Percentiles rank a stretch among this genome's conserved stretches.
Conservation (phyloP, 2,797 vertebrate genomes). For the Onychomys arenicola region DNA sequence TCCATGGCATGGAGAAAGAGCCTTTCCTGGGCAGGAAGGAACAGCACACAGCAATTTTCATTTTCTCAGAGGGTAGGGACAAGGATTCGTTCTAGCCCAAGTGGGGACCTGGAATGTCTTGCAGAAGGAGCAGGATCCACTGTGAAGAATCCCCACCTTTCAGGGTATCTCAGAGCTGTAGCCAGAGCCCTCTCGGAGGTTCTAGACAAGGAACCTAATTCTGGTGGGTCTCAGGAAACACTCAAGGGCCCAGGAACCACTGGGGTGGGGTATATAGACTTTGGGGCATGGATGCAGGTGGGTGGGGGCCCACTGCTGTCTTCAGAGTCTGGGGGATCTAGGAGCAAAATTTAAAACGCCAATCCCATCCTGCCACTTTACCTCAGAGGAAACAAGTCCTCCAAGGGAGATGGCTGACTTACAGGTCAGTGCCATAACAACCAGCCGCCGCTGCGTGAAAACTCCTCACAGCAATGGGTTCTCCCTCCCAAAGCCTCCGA, state of each 20-base stretch:
- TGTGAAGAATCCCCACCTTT: background rate
- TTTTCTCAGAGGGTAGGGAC: background rate
- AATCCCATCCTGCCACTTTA: background rate
- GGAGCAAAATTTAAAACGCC: background rate
- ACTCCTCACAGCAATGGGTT: background rate
- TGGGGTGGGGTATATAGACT: background rate
- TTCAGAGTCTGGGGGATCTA: conserved; percentile 16
- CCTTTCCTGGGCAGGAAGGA: background rate
- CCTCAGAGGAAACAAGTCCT: background rate
- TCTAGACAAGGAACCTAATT: background rate
- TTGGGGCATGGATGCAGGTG: background rate
- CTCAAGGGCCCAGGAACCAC: background rate
- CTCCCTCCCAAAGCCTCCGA: background rate
- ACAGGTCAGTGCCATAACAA: background rate
- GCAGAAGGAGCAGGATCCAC: background rate
- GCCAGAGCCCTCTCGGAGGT: background rate
- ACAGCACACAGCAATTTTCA: background rate
- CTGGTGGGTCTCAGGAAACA: background rate
- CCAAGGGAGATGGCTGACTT: background rate
- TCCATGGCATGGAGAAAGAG: background rate
- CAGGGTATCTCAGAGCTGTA: background rate
- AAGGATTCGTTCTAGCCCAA: background rate
- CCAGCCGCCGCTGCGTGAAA: background rate
- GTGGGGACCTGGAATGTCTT: background rate
- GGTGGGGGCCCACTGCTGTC: background rate